A percentile compares a stretch with the other conserved stretches of the same genome.
Evolutionary conservation across 2,797 vertebrate species (phyloP).

Genomic region (Miichthys miiuy): DNA sequence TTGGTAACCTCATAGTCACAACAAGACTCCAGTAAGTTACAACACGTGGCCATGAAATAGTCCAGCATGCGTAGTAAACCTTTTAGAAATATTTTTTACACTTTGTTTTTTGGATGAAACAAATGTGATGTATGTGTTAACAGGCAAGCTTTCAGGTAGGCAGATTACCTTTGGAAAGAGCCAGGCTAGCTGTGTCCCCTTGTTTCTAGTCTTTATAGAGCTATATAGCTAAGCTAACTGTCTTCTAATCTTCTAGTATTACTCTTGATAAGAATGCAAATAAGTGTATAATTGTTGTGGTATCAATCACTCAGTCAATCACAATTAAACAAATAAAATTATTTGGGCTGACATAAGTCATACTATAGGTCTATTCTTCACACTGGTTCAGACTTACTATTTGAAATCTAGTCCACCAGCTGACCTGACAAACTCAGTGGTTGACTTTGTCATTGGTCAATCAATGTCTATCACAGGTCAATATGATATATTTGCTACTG

Average conservation of each 20-base stretch:
- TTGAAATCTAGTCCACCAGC: neutral
- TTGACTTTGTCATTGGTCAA: neutral
- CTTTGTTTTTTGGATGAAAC: neutral
- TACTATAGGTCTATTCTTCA: neutral
- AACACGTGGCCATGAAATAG: neutral
- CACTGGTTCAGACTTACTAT: neutral
- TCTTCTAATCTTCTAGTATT: no score
- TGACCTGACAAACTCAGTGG: neutral
- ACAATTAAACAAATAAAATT: no score
- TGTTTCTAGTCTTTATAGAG: no score
- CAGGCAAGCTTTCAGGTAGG: neutral
- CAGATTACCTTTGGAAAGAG: neutral
- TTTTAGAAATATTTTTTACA: neutral
- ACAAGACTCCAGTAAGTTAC: neutral
- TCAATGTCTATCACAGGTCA: slow-evolving; percentile 39
- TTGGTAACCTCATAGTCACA: neutral
- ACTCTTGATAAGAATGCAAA: no score
- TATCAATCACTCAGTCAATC: no score
- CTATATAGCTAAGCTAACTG: neutral
- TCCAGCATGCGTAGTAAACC: neutral
- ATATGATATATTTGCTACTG: slow-evolving; percentile 31
- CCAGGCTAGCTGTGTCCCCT: no score
- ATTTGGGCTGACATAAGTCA: no score
- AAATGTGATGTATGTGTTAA: no score
- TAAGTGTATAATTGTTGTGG: no score